phyloP scores from a whole-genome alignment of 2,888 invertebrate species.

The Harpagoxenus sublaevis region DNA sequence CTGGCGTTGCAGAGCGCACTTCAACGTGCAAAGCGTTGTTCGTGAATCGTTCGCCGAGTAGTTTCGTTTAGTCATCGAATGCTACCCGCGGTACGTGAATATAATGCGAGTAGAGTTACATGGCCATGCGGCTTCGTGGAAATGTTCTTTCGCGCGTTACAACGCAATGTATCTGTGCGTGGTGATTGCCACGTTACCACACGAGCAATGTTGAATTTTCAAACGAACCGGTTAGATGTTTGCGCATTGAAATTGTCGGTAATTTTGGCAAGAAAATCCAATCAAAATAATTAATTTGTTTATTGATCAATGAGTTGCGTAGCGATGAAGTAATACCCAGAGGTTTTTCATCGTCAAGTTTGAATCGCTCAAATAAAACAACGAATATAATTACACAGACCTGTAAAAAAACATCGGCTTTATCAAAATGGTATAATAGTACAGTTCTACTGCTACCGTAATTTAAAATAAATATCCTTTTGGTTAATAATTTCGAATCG shows the following conservation, averaged over 20 bases:
- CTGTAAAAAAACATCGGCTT: not conserved
- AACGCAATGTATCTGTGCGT: conserved; percentile 51
- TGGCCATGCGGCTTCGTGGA: conserved; percentile 66
- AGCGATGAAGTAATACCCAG: conserved; percentile 1
- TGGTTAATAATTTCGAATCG: conserved; percentile 4
- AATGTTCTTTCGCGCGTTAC: conserved; percentile 62
- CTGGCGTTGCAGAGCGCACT: conserved; percentile 43
- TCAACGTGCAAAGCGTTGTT: conserved; percentile 65
- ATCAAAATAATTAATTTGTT: conserved; percentile 51
- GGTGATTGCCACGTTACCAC: conserved; percentile 66
- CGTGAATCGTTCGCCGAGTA: conserved; percentile 60
- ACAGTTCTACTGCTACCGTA: not conserved
- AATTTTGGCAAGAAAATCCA: conserved; percentile 47
- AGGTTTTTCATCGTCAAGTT: not conserved
- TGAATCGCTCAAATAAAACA: not conserved
- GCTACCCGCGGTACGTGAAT: conserved; percentile 50
- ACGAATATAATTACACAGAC: not conserved
- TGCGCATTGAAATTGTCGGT: conserved; percentile 27
- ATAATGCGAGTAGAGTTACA: conserved; percentile 74
- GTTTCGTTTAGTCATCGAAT: conserved; percentile 71
- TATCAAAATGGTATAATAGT: not conserved
- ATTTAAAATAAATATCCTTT: not conserved
- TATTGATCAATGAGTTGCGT: not conserved
- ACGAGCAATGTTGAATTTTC: conserved; percentile 66
- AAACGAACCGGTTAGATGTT: conserved; percentile 31